Conservation (phyloP, 2,797 vertebrate genomes). For the Sebastes flavidus region DNA sequence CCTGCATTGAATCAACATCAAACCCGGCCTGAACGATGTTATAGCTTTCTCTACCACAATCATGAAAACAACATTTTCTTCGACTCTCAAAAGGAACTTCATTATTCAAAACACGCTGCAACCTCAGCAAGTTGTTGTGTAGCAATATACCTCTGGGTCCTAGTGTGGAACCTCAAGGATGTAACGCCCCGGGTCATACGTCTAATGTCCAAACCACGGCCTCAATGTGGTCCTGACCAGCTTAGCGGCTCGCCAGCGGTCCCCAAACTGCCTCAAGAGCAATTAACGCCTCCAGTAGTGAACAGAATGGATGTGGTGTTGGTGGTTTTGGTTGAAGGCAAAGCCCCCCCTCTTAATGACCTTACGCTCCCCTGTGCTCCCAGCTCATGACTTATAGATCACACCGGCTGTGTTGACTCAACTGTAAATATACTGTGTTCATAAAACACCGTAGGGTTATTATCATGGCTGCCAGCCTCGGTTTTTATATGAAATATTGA, state of each 20-base stretch:
- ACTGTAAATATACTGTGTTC: slow-evolving; percentile 67
- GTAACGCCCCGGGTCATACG: slow-evolving; percentile 40
- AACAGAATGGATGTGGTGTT: slow-evolving; percentile 53
- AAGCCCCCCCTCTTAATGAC: slow-evolving; percentile 59
- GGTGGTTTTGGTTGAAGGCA: slow-evolving; percentile 54
- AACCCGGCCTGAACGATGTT: background rate
- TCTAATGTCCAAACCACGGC: slow-evolving; percentile 59
- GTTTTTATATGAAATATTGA: slow-evolving; percentile 47
- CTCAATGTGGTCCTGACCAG: slow-evolving; percentile 39
- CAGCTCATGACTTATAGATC: slow-evolving; percentile 61
- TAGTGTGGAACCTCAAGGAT: background rate
- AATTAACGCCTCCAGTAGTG: slow-evolving; percentile 57
- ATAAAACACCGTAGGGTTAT: slow-evolving; percentile 43
- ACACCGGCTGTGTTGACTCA: slow-evolving; percentile 54
- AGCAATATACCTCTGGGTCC: slow-evolving; percentile 10
- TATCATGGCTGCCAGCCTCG: background rate
- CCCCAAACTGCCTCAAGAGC: slow-evolving; percentile 46
- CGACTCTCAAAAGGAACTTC: background rate
- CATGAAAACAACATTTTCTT: background rate
- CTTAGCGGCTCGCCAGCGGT: slow-evolving; percentile 38
- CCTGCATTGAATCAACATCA: slow-evolving; percentile 4
- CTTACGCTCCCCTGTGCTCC: slow-evolving; percentile 39
- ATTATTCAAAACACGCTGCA: slow-evolving; percentile 38
- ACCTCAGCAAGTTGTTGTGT: slow-evolving; percentile 24
- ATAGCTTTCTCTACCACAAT: background rate